A percentile compares a stretch with the other conserved stretches of the same genome.
Evolutionary conservation across 2,797 vertebrate genomes (phyloP).

Genomic region (Gymnoscopelus braueri): DNA sequence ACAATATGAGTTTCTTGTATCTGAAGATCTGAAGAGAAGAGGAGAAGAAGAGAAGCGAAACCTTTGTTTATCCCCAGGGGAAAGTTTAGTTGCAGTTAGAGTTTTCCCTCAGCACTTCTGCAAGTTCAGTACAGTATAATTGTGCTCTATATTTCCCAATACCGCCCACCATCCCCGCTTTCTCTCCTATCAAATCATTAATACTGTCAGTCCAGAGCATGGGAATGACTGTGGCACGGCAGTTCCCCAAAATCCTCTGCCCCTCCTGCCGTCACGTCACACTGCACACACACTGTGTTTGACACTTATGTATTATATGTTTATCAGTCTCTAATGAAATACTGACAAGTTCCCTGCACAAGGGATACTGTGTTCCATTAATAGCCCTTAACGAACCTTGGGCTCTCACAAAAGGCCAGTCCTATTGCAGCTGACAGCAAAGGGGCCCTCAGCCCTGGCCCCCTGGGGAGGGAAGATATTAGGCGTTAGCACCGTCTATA

Average conservation of each 20-base stretch:
- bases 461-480: constrained; percentile 80
- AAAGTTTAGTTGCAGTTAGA: too few species aligned
- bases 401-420: constrained; percentile 73
- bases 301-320: constrained; percentile 80
- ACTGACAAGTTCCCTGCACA: constrained; percentile 77
- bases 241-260: constrained; percentile 69
- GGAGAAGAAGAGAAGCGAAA: too few species aligned
- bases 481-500: constrained; percentile 74
- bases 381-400: constrained; percentile 81
- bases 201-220: constrained; percentile 62
- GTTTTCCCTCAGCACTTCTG: too few species aligned
- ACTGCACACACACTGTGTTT: constrained; percentile 64
- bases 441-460: constrained; percentile 68
- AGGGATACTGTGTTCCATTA: constrained; percentile 78
- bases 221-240: constrained; percentile 62
- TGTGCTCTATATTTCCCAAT: constrained; percentile 37
- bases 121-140: too few species aligned
- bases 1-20: too few species aligned
- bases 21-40: too few species aligned
- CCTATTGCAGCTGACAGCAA: constrained; percentile 79
- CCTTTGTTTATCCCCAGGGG: too few species aligned
- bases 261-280: constrained; percentile 51
- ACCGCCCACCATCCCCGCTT: not conserved
- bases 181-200: constrained; percentile 62
- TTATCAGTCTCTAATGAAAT: constrained; percentile 83